Evolutionary conservation across 2,113 vertebrate genomes (phyloP).

Genomic region (Chionodraco myersi): DNA sequence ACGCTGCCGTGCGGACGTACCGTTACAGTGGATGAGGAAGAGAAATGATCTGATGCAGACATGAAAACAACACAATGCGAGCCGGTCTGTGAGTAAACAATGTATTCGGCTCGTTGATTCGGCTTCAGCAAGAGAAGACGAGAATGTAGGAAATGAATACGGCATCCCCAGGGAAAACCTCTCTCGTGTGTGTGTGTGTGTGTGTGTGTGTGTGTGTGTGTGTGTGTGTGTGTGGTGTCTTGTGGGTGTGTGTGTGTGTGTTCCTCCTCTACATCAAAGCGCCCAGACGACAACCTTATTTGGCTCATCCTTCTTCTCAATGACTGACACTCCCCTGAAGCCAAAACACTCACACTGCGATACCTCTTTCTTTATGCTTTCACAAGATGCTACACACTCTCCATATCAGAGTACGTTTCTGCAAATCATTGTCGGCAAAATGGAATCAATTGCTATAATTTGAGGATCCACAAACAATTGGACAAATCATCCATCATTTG

Average conservation of each 20-base stretch:
- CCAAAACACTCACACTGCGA: constrained; percentile 18
- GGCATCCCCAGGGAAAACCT: not conserved
- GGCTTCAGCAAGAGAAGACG: not conserved
- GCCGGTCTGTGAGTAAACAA: not conserved
- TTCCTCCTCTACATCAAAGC: constrained; percentile 39
- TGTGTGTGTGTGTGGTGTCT: no score
- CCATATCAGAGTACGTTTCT: not conserved
- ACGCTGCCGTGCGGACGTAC: no score
- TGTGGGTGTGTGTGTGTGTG: constrained; percentile 32
- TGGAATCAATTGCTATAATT: not conserved
- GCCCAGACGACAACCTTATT: constrained; percentile 36
- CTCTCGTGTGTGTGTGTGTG: not conserved
- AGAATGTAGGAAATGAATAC: constrained; percentile 32
- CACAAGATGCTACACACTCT: not conserved
- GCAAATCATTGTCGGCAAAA: no score
- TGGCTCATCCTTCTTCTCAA: constrained; percentile 12
- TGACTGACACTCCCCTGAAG: constrained; percentile 22
- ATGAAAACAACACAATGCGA: not conserved
- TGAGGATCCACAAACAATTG: not conserved
- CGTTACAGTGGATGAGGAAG: no score
- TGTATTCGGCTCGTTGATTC: constrained; percentile 8
- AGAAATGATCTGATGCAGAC: not conserved
- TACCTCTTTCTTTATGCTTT: not conserved
- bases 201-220: not conserved
- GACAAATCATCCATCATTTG: constrained; percentile 6